These are phyloP conservation scores for Cyanoliseus patagonus DNA, from an alignment of 2,113 vertebrate genomes.

Conservation along the genomic window DNA sequence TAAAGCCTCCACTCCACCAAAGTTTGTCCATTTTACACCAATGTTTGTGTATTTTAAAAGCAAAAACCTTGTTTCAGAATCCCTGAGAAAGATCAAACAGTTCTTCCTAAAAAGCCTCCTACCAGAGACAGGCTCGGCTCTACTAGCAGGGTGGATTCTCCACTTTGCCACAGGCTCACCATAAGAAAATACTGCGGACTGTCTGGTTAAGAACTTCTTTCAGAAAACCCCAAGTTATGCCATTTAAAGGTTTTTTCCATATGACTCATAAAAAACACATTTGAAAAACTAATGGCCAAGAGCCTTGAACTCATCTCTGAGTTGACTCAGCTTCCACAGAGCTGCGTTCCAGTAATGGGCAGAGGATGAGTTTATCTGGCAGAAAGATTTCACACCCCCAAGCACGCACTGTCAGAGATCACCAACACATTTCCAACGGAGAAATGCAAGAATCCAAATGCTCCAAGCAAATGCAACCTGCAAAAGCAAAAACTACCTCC, in stretches of 20 bases:
- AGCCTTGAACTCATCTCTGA: constrained; percentile 23
- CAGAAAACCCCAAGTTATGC: not conserved
- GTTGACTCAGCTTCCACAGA: constrained; percentile 11
- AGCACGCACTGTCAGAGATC: not conserved
- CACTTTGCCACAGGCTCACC: not conserved
- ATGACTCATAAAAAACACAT: constrained; percentile 31
- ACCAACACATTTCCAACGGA: not conserved
- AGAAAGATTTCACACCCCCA: constrained; percentile 26
- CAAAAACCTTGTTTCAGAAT: not conserved
- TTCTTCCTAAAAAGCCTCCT: not conserved
- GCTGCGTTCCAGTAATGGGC: not conserved
- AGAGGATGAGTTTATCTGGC: not conserved
- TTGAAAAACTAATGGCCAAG: constrained; percentile 16
- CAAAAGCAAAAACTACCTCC: not conserved
- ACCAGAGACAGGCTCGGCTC: not conserved
- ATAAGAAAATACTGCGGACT: not conserved
- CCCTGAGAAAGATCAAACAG: not conserved
- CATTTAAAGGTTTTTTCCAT: constrained; percentile 48
- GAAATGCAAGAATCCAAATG: not conserved
- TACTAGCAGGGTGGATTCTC: not conserved
- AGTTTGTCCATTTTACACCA: not conserved
- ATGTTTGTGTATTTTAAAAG: not conserved
- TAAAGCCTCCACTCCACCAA: not conserved
- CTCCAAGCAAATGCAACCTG: not conserved
- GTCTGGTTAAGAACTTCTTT: not conserved